Conservation (phyloP, 2,797 vertebrate genomes). For the Lindbergichthys nudifrons region DNA sequence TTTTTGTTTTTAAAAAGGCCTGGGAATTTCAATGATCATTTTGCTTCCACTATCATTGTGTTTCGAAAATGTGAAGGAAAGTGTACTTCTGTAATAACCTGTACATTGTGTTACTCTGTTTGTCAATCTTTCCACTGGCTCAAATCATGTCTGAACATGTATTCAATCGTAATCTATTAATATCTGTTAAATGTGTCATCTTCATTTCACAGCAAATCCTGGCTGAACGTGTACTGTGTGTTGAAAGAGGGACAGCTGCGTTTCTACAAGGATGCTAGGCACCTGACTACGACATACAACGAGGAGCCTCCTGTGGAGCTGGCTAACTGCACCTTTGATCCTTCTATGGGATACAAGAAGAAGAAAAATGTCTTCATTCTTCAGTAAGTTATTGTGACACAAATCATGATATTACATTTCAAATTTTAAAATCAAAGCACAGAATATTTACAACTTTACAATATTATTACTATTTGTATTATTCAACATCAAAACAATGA, state of each 20-base stretch:
- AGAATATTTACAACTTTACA: neutral
- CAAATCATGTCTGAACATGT: neutral
- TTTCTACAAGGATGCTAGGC: slow-evolving; percentile 92
- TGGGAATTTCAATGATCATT: neutral
- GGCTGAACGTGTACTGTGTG: slow-evolving; percentile 93
- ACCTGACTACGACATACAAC: slow-evolving; percentile 88
- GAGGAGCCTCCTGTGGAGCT: slow-evolving; percentile 90
- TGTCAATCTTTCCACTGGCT: neutral
- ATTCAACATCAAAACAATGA: slow-evolving; percentile 4
- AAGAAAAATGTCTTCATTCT: slow-evolving; percentile 96
- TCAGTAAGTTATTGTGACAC: slow-evolving; percentile 77
- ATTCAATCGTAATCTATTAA: neutral
- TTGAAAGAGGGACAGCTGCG: slow-evolving; percentile 89
- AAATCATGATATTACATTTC: neutral
- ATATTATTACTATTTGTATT: neutral
- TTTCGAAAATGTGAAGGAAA: neutral
- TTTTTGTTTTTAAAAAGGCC: neutral
- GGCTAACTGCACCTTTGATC: slow-evolving; percentile 87
- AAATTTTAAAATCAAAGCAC: neutral
- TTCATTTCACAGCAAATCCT: slow-evolving; percentile 85
- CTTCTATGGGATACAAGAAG: slow-evolving; percentile 94
- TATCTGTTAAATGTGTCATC: slow-evolving; percentile 8
- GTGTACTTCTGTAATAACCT: neutral
- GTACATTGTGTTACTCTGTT: neutral
- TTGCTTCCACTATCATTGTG: neutral